Evolutionary conservation across 2,888 invertebrate species (phyloP), one percentile per base, ranked within the genome.

Genomic region (Chaitophorus viminalis): DNA sequence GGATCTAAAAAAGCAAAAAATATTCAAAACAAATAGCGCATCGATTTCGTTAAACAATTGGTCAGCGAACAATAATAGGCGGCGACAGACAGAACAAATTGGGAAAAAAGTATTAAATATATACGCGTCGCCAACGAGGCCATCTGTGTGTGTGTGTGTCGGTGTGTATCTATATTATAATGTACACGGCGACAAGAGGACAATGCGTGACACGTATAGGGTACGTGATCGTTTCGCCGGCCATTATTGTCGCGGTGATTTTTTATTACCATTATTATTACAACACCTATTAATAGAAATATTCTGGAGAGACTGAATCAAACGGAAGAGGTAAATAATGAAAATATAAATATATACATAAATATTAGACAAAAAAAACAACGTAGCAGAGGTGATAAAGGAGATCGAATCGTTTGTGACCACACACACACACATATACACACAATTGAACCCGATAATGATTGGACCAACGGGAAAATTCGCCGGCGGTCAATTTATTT

Each of bases 401-500:
- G 78, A 78, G 86, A 85, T 85, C 60, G 84, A 84, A 84, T 84
- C 78, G 86, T 83, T 83, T 75, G 68, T 78, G 70, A 70, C 36
- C 70, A 68, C 39, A 39, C 68, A 33, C 72, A 85, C 60, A 76
- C 36, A 74, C 52, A 82, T 29, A 60, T 33, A 75, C 82, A 54
- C 75, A 77, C 76, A 77, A 79, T 86, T 86, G 86, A 78, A 85
- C 77, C 52, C 68, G 18, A 78, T 83, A 83, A 78, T 78, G 86
- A 86, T 72, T 79, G 86, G 85, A 54, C 78, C 68, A 86, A 86
- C 86, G 86, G 72, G 86, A 86, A 77, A 85, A 77, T 85, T 78
- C n/a, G 68, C 78, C 86, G 78, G 72, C 72, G 78, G 85, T 78
- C 85, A 78, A 86, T 86, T 86, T 54, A 54, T 74, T 60, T n/a